Evolutionary conservation across 2,113 vertebrate genomes (phyloP).

Genomic region (Gambusia affinis): DNA sequence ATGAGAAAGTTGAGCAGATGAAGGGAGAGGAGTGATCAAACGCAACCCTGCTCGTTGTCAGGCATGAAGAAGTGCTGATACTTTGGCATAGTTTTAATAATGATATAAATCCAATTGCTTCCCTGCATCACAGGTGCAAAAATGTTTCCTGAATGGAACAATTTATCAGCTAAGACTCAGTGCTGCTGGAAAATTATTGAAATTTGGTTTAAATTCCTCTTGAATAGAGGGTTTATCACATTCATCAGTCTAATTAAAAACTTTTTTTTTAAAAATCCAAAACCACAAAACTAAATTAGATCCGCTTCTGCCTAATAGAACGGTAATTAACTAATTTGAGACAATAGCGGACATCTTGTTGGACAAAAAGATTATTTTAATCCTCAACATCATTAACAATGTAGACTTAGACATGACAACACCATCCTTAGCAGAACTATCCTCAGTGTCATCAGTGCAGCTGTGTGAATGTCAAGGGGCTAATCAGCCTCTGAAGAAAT

Average conservation of each 20-base stretch:
- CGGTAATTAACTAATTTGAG: neutral
- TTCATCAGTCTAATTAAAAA: slow-evolving; percentile 20
- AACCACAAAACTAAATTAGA: neutral
- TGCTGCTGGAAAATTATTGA: slow-evolving; percentile 11
- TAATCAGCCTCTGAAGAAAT: slow-evolving; percentile 44
- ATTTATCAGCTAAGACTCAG: neutral
- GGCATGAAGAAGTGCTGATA: slow-evolving; percentile 11
- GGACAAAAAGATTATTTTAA: neutral
- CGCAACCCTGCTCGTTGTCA: slow-evolving; percentile 33
- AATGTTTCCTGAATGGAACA: neutral
- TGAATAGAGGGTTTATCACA: neutral
- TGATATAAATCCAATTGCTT: slow-evolving; percentile 8
- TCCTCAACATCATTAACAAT: slow-evolving; percentile 27
- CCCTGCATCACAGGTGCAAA: slow-evolving; percentile 19
- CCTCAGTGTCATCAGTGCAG: slow-evolving; percentile 32
- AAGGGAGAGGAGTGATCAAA: slow-evolving; percentile 43
- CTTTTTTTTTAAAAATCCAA: slow-evolving; percentile 4
- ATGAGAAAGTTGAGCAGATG: slow-evolving; percentile 30
- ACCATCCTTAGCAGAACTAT: slow-evolving; percentile 25
- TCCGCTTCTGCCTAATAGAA: neutral
- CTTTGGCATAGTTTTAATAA: slow-evolving; percentile 5
- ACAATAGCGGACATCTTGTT: neutral
- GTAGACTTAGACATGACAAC: neutral
- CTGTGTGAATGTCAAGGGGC: slow-evolving; percentile 44
- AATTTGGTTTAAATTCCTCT: slow-evolving; percentile 20